These are phyloP conservation scores for Sibirionetta formosa DNA, from an alignment of 2,797 vertebrate genomes.

Conservation along the genomic window DNA sequence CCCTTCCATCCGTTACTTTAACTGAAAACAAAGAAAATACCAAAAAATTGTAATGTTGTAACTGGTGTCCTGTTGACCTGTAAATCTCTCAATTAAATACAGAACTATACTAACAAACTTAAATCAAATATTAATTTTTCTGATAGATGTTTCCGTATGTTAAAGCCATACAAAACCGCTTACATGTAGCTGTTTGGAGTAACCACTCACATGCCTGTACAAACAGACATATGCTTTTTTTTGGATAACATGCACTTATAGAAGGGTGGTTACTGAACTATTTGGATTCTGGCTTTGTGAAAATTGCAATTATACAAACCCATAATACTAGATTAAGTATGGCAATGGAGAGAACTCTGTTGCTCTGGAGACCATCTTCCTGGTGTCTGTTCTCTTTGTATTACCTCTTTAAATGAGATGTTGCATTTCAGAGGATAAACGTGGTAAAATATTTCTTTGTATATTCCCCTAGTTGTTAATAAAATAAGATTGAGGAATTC, in stretches of 20 bases:
- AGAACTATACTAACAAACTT: neutral
- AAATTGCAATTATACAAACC: neutral
- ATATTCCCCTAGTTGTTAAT: conserved; percentile 5
- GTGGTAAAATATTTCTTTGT: conserved; percentile 46
- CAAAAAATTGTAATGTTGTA: neutral
- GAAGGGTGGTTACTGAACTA: neutral
- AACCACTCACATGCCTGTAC: fast-evolving
- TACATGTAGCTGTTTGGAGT: neutral
- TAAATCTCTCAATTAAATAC: neutral
- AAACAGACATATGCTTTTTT: neutral
- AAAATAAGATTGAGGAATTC: conserved; percentile 2
- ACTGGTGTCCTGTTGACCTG: neutral
- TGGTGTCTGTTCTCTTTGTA: neutral
- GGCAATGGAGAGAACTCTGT: neutral
- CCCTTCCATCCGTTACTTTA: neutral
- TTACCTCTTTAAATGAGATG: conserved; percentile 9
- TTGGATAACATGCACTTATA: fast-evolving
- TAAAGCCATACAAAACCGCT: neutral
- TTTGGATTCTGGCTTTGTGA: neutral
- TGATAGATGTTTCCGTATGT: neutral
- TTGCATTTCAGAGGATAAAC: conserved; percentile 19
- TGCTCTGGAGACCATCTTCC: neutral
- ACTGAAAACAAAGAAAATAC: neutral
- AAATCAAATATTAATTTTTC: neutral
- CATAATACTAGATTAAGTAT: neutral